Conservation (phyloP, 1,140 invertebrate genomes). For the Diachasmimorpha longicaudata region DNA sequence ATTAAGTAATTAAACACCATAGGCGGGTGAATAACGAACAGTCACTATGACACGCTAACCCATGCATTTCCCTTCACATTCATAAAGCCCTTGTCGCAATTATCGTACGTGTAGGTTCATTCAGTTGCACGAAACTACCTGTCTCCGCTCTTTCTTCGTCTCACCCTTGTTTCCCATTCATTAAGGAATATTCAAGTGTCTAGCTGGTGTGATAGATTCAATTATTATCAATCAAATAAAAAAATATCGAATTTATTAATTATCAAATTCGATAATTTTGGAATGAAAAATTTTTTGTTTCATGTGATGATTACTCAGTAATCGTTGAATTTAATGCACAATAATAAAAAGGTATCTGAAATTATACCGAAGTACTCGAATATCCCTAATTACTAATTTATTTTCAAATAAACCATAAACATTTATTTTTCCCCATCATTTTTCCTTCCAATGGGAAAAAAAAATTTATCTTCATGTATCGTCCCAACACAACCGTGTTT, state of each 20-base stretch:
- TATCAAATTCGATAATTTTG: too few species aligned
- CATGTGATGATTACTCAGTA: too few species aligned
- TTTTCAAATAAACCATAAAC: not conserved
- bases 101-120: not conserved
- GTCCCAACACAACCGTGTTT: conserved; percentile 27
- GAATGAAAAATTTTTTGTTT: too few species aligned
- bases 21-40: not conserved
- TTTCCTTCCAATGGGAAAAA: not conserved
- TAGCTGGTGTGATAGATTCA: too few species aligned
- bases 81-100: not conserved
- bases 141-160: not conserved
- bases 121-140: not conserved
- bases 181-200: not conserved
- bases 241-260: too few species aligned
- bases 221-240: too few species aligned
- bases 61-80: not conserved
- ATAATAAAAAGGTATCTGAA: too few species aligned
- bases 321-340: too few species aligned
- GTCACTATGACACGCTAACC: conserved; percentile 12
- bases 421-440: not conserved
- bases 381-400: not conserved
- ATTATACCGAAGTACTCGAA: too few species aligned
- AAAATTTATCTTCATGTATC: not conserved
- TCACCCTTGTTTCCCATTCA: not conserved
- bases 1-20: not conserved